Percentiles rank a stretch among this genome's conserved stretches.
Evolutionary conservation across 2,888 invertebrate genomes (phyloP).

Genomic region (Dolichomitus sp.): DNA sequence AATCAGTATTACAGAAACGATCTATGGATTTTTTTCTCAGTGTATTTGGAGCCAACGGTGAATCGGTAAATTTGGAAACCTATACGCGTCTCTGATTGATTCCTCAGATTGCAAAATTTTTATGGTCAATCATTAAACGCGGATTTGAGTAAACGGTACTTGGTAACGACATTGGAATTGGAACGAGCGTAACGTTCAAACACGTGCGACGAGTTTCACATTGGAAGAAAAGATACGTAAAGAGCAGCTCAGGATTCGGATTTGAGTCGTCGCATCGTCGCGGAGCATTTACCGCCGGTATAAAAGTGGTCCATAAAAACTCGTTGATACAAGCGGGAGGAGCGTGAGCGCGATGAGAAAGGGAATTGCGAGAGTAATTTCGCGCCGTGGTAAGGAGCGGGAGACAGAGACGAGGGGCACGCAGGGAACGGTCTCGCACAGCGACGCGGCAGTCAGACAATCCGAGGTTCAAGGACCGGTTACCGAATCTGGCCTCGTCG

Average conservation of each 20-base stretch:
- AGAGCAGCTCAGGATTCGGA: background rate
- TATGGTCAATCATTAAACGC: background rate
- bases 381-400: constrained; percentile 29
- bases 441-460: constrained; percentile 45
- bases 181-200: constrained; percentile 7
- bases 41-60: background rate
- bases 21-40: too few species aligned
- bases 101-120: constrained; percentile 6
- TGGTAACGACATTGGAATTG: constrained; percentile 1
- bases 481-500: constrained; percentile 59
- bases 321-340: constrained; percentile 29
- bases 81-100: background rate
- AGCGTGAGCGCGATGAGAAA: constrained; percentile 26
- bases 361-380: constrained; percentile 54
- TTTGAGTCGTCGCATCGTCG: constrained; percentile 8
- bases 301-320: constrained; percentile 47
- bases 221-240: background rate
- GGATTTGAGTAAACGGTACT: constrained; percentile 27
- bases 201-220: background rate
- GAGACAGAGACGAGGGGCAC: background rate
- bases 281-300: constrained; percentile 4
- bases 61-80: background rate
- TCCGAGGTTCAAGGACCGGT: constrained; percentile 64
- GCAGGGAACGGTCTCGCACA: constrained; percentile 5
- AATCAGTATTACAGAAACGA: too few species aligned